Conservation (phyloP, 1,140 invertebrate species). For the Patella vulgata region DNA sequence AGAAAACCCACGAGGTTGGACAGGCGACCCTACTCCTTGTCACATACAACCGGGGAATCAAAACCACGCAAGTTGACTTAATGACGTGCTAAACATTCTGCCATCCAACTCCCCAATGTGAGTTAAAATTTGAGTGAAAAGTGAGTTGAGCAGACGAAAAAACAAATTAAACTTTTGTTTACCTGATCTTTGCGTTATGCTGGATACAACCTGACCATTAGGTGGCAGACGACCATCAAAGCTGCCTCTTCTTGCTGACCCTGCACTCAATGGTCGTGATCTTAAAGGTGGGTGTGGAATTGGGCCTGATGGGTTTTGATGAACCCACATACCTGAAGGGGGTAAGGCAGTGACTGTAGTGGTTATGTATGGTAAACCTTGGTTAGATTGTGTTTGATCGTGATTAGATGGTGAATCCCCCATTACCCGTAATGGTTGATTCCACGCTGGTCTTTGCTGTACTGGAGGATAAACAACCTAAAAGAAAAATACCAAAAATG, state of each 20-base stretch:
- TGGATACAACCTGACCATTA: conserved; percentile 4
- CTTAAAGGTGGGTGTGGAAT: conserved; percentile 52
- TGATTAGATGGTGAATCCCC: conserved; percentile 20
- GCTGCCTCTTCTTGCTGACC: conserved; percentile 31
- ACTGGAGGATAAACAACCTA: conserved; percentile 59
- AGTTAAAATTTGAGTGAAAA: too few relatives aligned
- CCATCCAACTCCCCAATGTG: too few relatives aligned
- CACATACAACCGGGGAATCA: too few relatives aligned
- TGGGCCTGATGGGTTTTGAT: conserved; percentile 33
- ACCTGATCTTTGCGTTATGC: conserved; percentile 9
- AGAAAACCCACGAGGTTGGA: too few relatives aligned
- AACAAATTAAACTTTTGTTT: too few relatives aligned
- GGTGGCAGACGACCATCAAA: conserved; percentile 6
- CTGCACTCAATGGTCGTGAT: conserved; percentile 59
- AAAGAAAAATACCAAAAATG: neutral
- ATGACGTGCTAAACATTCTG: too few relatives aligned
- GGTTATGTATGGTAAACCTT: conserved; percentile 39
- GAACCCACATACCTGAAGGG: conserved; percentile 40
- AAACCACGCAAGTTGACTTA: too few relatives aligned
- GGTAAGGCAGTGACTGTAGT: neutral
- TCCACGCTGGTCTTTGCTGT: conserved; percentile 53
- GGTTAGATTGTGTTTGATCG: conserved; percentile 5
- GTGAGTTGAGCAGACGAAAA: too few relatives aligned
- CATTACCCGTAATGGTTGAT: conserved; percentile 43
- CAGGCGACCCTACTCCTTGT: too few relatives aligned